Conservation (phyloP, 2,113 vertebrate species). For the Hippocampus zosterae region DNA sequence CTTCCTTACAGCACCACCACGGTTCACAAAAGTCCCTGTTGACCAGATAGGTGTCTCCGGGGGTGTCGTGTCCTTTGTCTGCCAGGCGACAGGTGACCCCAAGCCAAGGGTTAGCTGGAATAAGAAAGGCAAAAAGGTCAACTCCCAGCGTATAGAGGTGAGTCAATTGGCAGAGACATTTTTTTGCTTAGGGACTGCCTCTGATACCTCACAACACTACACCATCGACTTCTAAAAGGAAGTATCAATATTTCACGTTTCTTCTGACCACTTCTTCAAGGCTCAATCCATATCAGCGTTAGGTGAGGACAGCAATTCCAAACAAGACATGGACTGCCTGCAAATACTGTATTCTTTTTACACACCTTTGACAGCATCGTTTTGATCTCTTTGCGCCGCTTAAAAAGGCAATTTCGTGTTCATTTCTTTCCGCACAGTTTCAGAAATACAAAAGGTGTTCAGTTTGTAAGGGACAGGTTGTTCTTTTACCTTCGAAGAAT, state of each 20-base stretch:
- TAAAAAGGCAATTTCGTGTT: constrained; percentile 12
- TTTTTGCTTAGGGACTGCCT: background rate
- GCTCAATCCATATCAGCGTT: background rate
- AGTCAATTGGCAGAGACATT: constrained; percentile 21
- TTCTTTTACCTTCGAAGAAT: constrained; percentile 14
- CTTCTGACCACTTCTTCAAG: background rate
- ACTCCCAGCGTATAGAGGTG: constrained; percentile 97
- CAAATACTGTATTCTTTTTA: background rate
- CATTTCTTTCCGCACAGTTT: constrained; percentile 10
- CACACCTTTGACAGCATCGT: background rate
- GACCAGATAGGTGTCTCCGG: constrained; percentile 96
- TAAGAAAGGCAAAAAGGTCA: constrained; percentile 98
- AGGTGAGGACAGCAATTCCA: background rate
- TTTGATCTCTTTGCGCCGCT: background rate
- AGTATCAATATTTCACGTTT: background rate
- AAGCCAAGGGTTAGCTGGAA: constrained; percentile 96
- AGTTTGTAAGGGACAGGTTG: constrained; percentile 5
- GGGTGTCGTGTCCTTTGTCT: constrained; percentile 97
- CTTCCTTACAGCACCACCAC: constrained; percentile 67
- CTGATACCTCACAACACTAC: background rate
- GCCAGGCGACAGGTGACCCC: constrained; percentile 90
- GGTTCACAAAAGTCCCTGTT: constrained; percentile 88
- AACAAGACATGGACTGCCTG: background rate
- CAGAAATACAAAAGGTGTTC: constrained; percentile 17
- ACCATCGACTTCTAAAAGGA: background rate